These are phyloP conservation scores for Ypsolopha sequella DNA, from an alignment of 2,888 invertebrate genomes.

Conservation along the genomic window DNA sequence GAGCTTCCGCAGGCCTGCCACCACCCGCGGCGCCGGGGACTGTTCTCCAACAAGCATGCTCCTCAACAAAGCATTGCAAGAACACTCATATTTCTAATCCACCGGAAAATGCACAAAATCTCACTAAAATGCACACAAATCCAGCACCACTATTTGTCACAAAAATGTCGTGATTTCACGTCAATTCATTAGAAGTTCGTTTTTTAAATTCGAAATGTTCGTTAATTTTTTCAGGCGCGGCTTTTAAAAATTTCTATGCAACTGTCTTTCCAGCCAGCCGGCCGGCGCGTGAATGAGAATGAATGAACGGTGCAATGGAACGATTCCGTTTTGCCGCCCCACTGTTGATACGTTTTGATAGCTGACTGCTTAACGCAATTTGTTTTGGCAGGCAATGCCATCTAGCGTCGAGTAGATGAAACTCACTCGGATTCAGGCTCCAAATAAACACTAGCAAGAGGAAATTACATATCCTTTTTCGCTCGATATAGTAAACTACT, in stretches of 20 bases:
- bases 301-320: constrained; percentile 43
- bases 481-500: too few species aligned
- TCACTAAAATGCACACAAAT: constrained; percentile 13
- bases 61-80: too few species aligned
- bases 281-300: constrained; percentile 25
- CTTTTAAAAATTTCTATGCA: constrained; percentile 4
- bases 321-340: constrained; percentile 20
- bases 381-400: constrained; percentile 11
- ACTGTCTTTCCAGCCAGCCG: constrained; percentile 23
- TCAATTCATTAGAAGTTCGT: constrained; percentile 13
- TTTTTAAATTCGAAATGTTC: constrained; percentile 54
- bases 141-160: constrained; percentile 14
- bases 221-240: constrained; percentile 41
- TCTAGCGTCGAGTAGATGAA: constrained; percentile 19
- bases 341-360: neutral
- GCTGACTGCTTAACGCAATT: neutral
- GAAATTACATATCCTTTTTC: too few species aligned
- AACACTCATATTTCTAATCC: constrained; percentile 28
- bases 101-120: constrained; percentile 17
- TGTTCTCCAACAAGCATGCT: constrained; percentile 60
- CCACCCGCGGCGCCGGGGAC: constrained; percentile 65
- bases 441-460: too few species aligned
- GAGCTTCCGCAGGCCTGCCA: constrained; percentile 62
- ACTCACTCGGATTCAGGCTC: too few species aligned
- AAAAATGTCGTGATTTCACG: neutral